Conservation (phyloP, 2,888 invertebrate genomes). For the Phalangium opilio region DNA sequence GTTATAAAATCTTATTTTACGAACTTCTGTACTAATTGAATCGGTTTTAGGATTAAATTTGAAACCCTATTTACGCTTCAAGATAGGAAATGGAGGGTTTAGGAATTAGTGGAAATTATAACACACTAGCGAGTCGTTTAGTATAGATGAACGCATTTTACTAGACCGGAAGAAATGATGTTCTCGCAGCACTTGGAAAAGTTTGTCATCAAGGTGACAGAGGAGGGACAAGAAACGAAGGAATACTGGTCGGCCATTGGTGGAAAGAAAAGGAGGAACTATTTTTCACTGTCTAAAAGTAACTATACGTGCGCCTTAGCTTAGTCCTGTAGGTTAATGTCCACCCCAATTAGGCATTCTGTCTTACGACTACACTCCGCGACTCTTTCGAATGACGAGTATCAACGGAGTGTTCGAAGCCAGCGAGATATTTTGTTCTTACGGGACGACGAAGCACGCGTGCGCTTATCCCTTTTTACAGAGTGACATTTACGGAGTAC, state of each 20-base stretch:
- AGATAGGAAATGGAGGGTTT: too few relatives aligned
- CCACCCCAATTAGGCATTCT: slow-evolving; percentile 23
- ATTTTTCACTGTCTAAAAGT: slow-evolving; percentile 40
- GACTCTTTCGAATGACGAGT: slow-evolving; percentile 66
- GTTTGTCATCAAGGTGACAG: slow-evolving; percentile 38
- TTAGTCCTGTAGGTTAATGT: too few relatives aligned
- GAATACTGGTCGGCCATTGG: slow-evolving; percentile 49
- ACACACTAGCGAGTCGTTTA: too few relatives aligned
- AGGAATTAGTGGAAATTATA: too few relatives aligned
- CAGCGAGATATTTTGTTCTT: slow-evolving; percentile 55
- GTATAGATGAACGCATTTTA: too few relatives aligned
- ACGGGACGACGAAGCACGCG: slow-evolving; percentile 39
- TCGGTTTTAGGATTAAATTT: too few relatives aligned
- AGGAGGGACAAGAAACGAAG: slow-evolving; percentile 56
- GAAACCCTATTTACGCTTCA: too few relatives aligned
- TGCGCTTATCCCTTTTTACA: slow-evolving; percentile 80
- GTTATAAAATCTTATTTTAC: background rate
- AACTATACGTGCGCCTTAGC: too few relatives aligned
- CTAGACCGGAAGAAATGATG: slow-evolving; percentile 47
- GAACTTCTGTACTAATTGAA: too few relatives aligned
- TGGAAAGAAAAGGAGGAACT: slow-evolving; percentile 45
- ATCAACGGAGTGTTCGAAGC: slow-evolving; percentile 66
- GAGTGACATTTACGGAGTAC: slow-evolving; percentile 64
- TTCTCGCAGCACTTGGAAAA: slow-evolving; percentile 35
- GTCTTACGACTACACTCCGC: slow-evolving; percentile 38